These are phyloP conservation scores for Rotaria socialis DNA, from an alignment of 2,888 invertebrate species.

Conservation along the genomic window DNA sequence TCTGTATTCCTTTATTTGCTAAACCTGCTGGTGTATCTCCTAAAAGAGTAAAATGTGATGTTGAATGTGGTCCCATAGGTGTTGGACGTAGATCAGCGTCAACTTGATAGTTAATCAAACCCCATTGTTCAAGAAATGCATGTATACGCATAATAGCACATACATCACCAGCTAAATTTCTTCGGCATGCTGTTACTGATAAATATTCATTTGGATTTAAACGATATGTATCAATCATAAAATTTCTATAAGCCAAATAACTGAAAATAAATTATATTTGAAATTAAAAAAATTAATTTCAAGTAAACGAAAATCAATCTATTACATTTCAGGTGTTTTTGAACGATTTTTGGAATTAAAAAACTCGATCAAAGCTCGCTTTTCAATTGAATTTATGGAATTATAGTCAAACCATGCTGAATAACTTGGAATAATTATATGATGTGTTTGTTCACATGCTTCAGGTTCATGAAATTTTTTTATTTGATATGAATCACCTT, in stretches of 20 bases:
- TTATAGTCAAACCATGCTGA: slow-evolving; percentile 98
- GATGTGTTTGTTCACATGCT: slow-evolving; percentile 64
- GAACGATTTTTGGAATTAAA: slow-evolving; percentile 97
- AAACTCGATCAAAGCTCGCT: slow-evolving; percentile 91
- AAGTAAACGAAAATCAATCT: too few species aligned
- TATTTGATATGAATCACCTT: background rate
- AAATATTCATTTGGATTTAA: slow-evolving; percentile 78
- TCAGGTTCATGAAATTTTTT: slow-evolving; percentile 22
- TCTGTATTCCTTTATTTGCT: slow-evolving; percentile 65
- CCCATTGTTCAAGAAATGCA: slow-evolving; percentile 98
- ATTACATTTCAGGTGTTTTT: slow-evolving; percentile 85
- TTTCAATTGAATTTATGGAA: slow-evolving; percentile 92
- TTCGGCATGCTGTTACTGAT: slow-evolving; percentile 89
- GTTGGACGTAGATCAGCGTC: slow-evolving; percentile 66
- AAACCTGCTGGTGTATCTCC: slow-evolving; percentile 95
- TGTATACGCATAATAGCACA: slow-evolving; percentile 96
- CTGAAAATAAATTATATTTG: slow-evolving; percentile 50
- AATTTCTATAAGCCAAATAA: slow-evolving; percentile 96
- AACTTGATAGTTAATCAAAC: slow-evolving; percentile 79
- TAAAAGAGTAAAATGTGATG: slow-evolving; percentile 95
- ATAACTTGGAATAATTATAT: slow-evolving; percentile 96
- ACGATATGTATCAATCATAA: slow-evolving; percentile 98
- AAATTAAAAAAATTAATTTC: too few species aligned
- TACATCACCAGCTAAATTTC: slow-evolving; percentile 96
- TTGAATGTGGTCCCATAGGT: slow-evolving; percentile 96